Evolutionary conservation across 2,888 invertebrate species (phyloP).

Genomic region (Melipona beecheii): DNA sequence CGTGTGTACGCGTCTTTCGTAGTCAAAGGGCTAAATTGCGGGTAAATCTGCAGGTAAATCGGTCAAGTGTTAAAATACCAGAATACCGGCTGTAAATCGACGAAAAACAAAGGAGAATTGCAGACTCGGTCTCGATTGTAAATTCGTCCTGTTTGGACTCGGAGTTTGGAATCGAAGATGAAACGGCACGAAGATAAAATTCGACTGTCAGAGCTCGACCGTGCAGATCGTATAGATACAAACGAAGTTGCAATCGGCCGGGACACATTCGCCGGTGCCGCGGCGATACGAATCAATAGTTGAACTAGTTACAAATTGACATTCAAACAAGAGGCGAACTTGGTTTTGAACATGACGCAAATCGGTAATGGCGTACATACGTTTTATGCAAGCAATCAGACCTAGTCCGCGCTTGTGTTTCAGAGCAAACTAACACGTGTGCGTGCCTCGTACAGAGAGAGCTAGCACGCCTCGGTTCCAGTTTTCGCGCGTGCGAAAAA

Average conservation of each 20-base stretch:
- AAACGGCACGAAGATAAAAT: conserved; percentile 1
- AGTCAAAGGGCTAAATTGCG: no score
- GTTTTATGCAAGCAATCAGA: conserved; percentile 31
- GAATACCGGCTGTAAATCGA: not conserved
- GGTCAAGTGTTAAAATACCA: no score
- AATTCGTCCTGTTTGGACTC: not conserved
- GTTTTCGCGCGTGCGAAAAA: not conserved
- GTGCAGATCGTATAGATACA: not conserved
- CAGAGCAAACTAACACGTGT: not conserved
- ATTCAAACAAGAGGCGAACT: conserved; percentile 17
- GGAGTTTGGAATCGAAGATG: not conserved
- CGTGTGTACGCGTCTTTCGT: no score
- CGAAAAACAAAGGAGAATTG: not conserved
- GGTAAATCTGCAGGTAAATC: no score
- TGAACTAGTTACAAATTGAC: conserved; percentile 23
- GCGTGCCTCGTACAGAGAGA: not conserved
- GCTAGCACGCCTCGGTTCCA: not conserved
- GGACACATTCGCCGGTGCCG: not conserved
- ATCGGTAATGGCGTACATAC: conserved; percentile 24
- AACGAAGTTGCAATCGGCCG: not conserved
- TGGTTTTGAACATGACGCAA: conserved; percentile 6
- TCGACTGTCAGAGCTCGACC: not conserved
- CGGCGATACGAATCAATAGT: conserved; percentile 20
- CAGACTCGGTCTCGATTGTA: not conserved
- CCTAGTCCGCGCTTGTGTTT: not conserved